Evolutionary conservation across 2,888 invertebrate species (phyloP), one percentile per base, ranked within the genome.

Genomic region (Hypolimnas misippus): DNA sequence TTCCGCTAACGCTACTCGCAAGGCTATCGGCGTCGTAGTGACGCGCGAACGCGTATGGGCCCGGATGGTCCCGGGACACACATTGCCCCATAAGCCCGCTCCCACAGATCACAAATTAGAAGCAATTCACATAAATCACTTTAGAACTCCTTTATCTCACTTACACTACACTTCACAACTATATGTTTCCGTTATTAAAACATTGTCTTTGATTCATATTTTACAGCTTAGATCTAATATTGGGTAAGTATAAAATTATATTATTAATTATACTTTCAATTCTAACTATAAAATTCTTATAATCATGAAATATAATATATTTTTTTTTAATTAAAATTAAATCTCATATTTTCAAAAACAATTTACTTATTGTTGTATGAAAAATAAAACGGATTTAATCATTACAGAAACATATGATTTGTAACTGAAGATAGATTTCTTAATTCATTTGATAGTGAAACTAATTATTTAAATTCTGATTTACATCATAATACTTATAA

Each of bases 41-140:
- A 63, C 91, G 83, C 54, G 87, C 79, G 72, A 88, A 87, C 62
- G 84, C 82, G 74, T 89, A 89, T 62, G 91, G 82, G 84, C 90
- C 92, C 85, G 89, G 89, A 81, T 88, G 82, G 76, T 87, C 87
- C 88, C 95, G 94, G 91, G 95, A 95, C 91, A 95, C 94, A 92
- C 95, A 95, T 95, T 95, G 95, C 94, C 95, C 95, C 95, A 95
- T 95, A 94, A 78, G 93, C 86, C 78, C 79, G 81, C 69, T 68
- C 70, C 70, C 74, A 73, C 72, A 57, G 57, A 42, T 64, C 66
- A 65, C 68, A 69, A 73, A 73, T 66, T 58, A 55, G 59, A 60
- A 73, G 71, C 74, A 74, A 71, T 68, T 57, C 70, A 72, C 74
- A 72, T 67, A 44, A 65, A 53, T 38, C 59, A 62, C 44, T 46